Evolutionary conservation across 2,888 invertebrate genomes (phyloP), one percentile per base, ranked within the genome.

Genomic region (Dione vanillae): DNA sequence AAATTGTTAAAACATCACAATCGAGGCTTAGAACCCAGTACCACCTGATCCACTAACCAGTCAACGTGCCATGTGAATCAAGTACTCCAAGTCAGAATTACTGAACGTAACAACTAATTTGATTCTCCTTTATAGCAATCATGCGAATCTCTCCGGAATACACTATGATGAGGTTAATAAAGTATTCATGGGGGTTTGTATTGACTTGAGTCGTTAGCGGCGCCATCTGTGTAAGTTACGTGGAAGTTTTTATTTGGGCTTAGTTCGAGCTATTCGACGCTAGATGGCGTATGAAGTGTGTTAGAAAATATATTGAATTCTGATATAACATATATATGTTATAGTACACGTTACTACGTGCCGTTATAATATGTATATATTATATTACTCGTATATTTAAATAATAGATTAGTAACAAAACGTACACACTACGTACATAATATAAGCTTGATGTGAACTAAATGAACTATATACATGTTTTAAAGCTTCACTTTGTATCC

Each of bases 81-180:
- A 47, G 47, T 9, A 45, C 14, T n/a, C n/a, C n/a, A n/a, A n/a
- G n/a, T n/a, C 45, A n/a, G 45, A n/a, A 45, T 11, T 7, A 45
- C 45, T 27, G 27, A 27, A n/a, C 52, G 35, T 11, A 59, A 59
- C 27, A 61, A 27, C 45, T 61, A 45, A 61, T 45, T 61, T 16
- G 27, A 61, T 61, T 61, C 45, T 27, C 27, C 6, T n/a, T 45
- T 64, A 83, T 85, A 84, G 85, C 88, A 86, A 88, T 89, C 88
- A 90, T 86, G 85, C 85, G 89, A 86, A 89, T 84, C 82, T 83
- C 82, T 83, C 75, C 69, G 76, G 90, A 88, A 88, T 86, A 80
- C 79, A 88, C 87, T 90, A 91, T 90, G 89, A 89, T 86, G 84
- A 76, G 12, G 40, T 49, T 64, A 51, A 69, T 69, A 51, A 69